Conservation (phyloP, 2,888 invertebrate genomes). For the Ephialtes manifestator region DNA sequence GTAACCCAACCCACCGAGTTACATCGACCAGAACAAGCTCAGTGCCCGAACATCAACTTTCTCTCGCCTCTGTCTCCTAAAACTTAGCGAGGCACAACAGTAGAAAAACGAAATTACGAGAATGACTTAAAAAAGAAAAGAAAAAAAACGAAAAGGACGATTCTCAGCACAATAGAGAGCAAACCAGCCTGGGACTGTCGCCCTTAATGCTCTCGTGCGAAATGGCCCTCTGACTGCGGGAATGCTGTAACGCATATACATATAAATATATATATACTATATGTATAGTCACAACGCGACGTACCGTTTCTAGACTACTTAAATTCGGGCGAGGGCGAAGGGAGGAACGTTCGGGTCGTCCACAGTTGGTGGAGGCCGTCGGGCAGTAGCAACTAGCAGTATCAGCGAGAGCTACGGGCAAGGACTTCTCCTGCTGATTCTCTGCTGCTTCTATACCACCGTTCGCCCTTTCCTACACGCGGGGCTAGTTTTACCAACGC, state of each 20-base stretch:
- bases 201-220: conserved; percentile 67
- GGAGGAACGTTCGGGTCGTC: conserved; percentile 42
- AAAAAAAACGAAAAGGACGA: conserved; percentile 65
- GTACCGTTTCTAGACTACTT: conserved; percentile 60
- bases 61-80: conserved; percentile 59
- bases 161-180: conserved; percentile 72
- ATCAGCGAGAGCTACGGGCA: conserved; percentile 54
- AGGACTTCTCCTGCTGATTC: conserved; percentile 30
- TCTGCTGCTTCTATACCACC: conserved; percentile 26
- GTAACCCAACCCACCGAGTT: conserved; percentile 33
- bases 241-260: conserved; percentile 47
- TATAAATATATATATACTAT: not conserved
- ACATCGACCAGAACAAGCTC: conserved; percentile 36
- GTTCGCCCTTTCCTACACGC: conserved; percentile 51
- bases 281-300: conserved; percentile 21
- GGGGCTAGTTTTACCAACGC: conserved; percentile 67
- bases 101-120: conserved; percentile 67
- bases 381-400: conserved; percentile 47
- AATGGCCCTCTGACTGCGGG: conserved; percentile 65
- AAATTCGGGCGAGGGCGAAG: conserved; percentile 63
- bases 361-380: conserved; percentile 47
- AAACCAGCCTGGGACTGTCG: conserved; percentile 52
- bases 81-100: conserved; percentile 63
- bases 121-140: conserved; percentile 9
- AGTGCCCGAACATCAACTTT: conserved; percentile 27